Evolutionary conservation across 2,113 vertebrate genomes (phyloP), one percentile per base, ranked within the genome.

Genomic region (Scartelaos histophorus): DNA sequence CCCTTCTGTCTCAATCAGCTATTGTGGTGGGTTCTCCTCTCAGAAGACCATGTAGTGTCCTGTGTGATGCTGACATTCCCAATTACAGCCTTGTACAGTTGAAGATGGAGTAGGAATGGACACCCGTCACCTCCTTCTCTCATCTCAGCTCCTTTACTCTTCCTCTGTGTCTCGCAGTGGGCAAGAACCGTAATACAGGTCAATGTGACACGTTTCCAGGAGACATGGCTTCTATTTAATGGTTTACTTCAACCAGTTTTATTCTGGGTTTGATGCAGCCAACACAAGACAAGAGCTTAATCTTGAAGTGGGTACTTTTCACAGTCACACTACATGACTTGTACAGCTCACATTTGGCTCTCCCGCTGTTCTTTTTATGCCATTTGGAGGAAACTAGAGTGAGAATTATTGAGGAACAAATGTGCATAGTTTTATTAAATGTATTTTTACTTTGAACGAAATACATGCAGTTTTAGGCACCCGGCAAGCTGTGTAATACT

Each of bases 21-120:
- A 70, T 57, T 71, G 70, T 67, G 72, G 85, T 75, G 79, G 87
- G 82, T 80, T 74, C 82, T 81, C 70, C 76, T 85, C 76, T 73
- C 68, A 88, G 83, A 91, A 89, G 87, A 85, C 82, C 83, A 86
- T 47, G 69, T 71, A 78, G 74, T 60, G 54, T 79, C 75, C 76
- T 70, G 65, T 83, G 80, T 86, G 79, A 80, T 83, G 85, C 88
- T 91, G 91, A 92, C 87, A 91, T 69, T 87, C 83, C 84, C 87
- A 92, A 92, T 93, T 93, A 91, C 85, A 77, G 85, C 78, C 82
- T 91, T 82, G 83, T 83, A 83, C 69, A 79, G 70, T 49, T 57
- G 70, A 77, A 88, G 85, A 79, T 70, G 74, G 88, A 80, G 78
- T 80, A 77, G 83, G 85, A 87, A 87, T 80, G 84, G 89, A 89